Conservation (phyloP, 1,140 invertebrate species). For the Meloidogyne exigua region DNA sequence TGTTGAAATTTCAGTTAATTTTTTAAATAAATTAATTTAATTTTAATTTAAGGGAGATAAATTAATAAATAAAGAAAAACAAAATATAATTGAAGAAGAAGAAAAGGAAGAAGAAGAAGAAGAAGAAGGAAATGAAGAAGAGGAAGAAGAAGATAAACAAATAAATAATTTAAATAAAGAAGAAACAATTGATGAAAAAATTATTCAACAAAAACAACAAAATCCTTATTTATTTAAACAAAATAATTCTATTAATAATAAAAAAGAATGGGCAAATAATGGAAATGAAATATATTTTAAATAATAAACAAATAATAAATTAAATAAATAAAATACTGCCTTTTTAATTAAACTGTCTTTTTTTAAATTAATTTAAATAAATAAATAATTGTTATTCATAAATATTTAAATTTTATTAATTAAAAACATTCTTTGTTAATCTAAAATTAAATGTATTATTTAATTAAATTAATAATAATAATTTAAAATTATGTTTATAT, state of each 20-base stretch:
- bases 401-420: no score
- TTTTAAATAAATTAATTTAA: background rate
- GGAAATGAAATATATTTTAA: conserved; percentile 1
- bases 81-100: background rate
- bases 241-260: background rate
- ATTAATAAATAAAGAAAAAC: background rate
- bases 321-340: no score
- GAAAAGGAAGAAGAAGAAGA: background rate
- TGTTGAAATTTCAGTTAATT: conserved; percentile 11
- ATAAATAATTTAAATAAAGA: background rate
- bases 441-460: no score
- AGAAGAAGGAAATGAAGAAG: background rate
- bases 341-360: background rate
- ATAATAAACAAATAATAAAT: background rate
- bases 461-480: no score
- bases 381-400: no score
- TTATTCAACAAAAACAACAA: background rate
- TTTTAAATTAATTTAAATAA: background rate
- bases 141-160: background rate
- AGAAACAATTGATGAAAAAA: background rate
- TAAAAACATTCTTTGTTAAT: no score
- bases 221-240: no score
- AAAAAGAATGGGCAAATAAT: background rate
- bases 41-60: background rate
- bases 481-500: no score